Base-by-base conservation (phyloP, 2,113 vertebrate species). In the Lynx canadensis region DNA sequence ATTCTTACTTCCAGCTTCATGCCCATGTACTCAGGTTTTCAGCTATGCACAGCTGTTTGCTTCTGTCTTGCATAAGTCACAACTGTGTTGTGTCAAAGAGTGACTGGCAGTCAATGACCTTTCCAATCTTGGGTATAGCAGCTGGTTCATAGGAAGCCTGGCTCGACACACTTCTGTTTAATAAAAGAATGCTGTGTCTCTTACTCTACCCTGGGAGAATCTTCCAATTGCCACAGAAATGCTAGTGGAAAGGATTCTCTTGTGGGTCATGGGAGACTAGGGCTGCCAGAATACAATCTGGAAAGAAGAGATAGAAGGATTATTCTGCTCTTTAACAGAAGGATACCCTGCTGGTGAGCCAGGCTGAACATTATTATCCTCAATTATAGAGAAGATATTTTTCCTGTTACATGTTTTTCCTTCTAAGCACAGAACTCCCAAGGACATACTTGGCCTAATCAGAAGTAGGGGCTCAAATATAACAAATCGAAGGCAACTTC, bases 251-350 rank as follows among this genome's bases (percentile, higher is more conserved):
- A 91, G 29, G 33, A 52, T 80, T 97, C 76, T 85, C 5, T 33
- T 19, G 16, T 57, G 23, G 50, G 45, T 65, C 93, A 45, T 69
- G 55, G 12, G 68, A 79, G 23, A 83, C 27, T 79, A 15, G 81
- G 29, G 52, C 48, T 78, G 41, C 23, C 76, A 82, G 85, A 94
- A 78, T 41, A 78, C 15, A 89, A 80, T 95, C 83, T 93, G 69
- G 60, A 95, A 96, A 95, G 93, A 91, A 93, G 29, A 95, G 94
- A 95, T 52, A 89, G 71, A 93, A 92, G 82, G 55, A 86, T 94
- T 96, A 97, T 83, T 97, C n/a, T 94, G 78, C 41, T 89, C 23
- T 85, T 92, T 23, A 69, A 25, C 55, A 79, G 79, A 94, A 97
- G 69, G 29, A 52, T 57, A 78, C 7, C 52, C 76, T 88, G 45